phyloP scores from a whole-genome alignment of 23 tunicate genomes.

The Aplidium turbinatum region DNA sequence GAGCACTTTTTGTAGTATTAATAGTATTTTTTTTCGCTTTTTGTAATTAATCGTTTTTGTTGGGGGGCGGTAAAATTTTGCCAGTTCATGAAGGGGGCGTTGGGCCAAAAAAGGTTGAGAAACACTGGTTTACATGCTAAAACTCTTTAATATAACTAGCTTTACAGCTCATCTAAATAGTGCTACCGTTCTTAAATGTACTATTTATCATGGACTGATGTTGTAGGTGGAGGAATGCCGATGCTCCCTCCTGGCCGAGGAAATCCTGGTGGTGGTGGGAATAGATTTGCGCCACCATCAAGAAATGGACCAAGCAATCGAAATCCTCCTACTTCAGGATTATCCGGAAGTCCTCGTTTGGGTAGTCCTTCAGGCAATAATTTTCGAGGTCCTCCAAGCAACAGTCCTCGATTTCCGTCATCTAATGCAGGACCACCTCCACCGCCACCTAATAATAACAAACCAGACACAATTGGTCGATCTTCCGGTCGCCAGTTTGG shows the following conservation, averaged over 20 bases:
- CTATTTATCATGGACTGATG: too few species aligned
- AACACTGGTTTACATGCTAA: too few species aligned
- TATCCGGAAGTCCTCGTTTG: too few species aligned
- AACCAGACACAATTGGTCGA: conserved; percentile 51
- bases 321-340: neutral
- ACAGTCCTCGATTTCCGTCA: conserved; percentile 4
- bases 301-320: conserved; percentile 13
- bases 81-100: too few species aligned
- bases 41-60: too few species aligned
- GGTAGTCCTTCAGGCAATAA: neutral
- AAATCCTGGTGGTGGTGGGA: conserved; percentile 3
- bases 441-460: conserved; percentile 43
- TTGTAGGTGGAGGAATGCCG: conserved; percentile 32
- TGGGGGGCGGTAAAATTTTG: too few species aligned
- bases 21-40: too few species aligned
- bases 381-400: neutral
- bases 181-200: too few species aligned
- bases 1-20: too few species aligned
- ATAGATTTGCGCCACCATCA: neutral
- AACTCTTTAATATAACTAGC: too few species aligned
- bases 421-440: conserved; percentile 36
- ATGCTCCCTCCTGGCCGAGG: conserved; percentile 67
- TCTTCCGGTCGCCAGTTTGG: conserved; percentile 55
- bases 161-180: too few species aligned
- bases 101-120: too few species aligned